phyloP scores from a whole-genome alignment of 2,888 invertebrate species.

The Metopia argyrocephala region DNA sequence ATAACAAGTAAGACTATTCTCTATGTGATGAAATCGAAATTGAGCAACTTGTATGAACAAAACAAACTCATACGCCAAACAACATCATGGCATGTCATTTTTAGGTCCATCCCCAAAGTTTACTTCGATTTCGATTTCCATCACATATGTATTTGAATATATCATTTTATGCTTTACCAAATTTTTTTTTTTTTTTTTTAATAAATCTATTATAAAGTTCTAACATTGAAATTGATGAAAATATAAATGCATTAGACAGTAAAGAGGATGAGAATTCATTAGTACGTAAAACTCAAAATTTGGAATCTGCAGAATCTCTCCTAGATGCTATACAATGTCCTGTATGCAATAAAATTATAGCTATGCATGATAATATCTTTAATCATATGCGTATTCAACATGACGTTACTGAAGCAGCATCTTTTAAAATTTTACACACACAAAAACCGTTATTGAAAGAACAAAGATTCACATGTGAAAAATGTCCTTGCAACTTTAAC shows the following conservation, averaged over 20 bases:
- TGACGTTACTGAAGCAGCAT: neutral
- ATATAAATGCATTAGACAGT: neutral
- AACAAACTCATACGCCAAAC: too few relatives aligned
- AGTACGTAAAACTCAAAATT: neutral
- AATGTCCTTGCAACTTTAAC: conserved; percentile 32
- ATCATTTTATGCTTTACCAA: too few relatives aligned
- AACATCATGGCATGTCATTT: too few relatives aligned
- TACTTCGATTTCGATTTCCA: too few relatives aligned
- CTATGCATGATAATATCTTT: conserved; percentile 16
- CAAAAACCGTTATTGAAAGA: neutral
- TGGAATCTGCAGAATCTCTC: neutral
- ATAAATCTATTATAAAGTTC: too few relatives aligned
- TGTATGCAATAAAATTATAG: conserved; percentile 22
- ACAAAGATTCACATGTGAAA: neutral
- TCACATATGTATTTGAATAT: too few relatives aligned
- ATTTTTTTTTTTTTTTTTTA: too few relatives aligned
- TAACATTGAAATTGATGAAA: neutral
- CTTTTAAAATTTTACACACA: conserved; percentile 6
- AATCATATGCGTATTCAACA: conserved; percentile 43
- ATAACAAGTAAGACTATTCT: neutral
- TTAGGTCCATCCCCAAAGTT: too few relatives aligned
- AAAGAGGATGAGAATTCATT: neutral
- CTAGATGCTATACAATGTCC: neutral
- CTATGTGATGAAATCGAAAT: neutral
- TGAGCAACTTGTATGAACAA: neutral